A percentile compares a stretch with the other conserved stretches of the same genome.
Evolutionary conservation across 2,888 invertebrate genomes (phyloP).

Genomic region (Colletes collaris): DNA sequence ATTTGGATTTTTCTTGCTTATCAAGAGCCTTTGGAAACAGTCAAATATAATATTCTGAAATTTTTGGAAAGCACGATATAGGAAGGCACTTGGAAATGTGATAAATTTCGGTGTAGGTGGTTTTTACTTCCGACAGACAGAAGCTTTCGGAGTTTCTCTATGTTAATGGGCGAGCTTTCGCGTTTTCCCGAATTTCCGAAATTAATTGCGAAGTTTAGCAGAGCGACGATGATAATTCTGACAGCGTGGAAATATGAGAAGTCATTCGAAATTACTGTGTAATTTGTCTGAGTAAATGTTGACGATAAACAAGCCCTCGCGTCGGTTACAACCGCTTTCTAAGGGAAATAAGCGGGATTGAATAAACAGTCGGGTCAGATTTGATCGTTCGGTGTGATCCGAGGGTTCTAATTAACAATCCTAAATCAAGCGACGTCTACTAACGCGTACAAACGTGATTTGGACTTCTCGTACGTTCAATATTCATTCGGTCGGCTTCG

Average conservation of each 20-base stretch:
- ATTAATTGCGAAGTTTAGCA: slow-evolving; percentile 3
- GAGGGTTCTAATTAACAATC: neutral
- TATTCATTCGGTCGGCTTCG: no score
- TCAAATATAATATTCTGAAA: no score
- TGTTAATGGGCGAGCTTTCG: neutral
- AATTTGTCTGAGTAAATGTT: slow-evolving; percentile 13
- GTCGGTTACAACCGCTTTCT: slow-evolving; percentile 1
- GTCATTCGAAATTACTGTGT: slow-evolving; percentile 6
- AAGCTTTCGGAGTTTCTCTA: no score
- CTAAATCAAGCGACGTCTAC: neutral
- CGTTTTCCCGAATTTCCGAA: neutral
- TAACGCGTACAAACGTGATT: no score
- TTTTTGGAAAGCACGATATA: no score
- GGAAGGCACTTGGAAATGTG: no score
- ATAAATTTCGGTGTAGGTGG: no score
- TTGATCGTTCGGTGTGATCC: neutral
- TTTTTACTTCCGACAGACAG: no score
- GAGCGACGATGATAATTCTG: neutral
- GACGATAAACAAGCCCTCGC: neutral
- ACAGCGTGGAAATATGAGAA: slow-evolving; percentile 5
- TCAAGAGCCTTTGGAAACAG: no score
- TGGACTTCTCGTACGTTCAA: no score
- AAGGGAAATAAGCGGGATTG: slow-evolving; percentile 10
- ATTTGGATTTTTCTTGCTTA: no score
- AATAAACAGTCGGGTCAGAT: neutral